Evolutionary conservation across 1,140 invertebrate species (phyloP), one percentile per base, ranked within the genome.

Genomic region (Octopus bimaculoides): DNA sequence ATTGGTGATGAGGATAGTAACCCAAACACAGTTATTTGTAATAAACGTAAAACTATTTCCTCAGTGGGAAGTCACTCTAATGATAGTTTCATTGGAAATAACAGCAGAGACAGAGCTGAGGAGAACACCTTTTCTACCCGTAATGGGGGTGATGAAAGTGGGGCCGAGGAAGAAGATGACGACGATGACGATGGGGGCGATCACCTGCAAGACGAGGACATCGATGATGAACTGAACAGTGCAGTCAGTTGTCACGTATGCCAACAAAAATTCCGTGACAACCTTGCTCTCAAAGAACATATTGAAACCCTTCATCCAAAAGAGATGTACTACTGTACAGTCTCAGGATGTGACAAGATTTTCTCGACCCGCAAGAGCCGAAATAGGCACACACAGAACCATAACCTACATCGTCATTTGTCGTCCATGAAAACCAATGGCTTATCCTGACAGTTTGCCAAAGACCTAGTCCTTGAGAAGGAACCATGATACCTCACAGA

Each of bases 271-370:
- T 93, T 94, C 85, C 90, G 91, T 71, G 93, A 93, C 83, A 89
- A 92, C 26, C 84, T 90, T 4, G 91, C 91, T 20, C 89, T 94
- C 77, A 93, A 93, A 85, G 91, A 93, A 82, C 94, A 95, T 91
- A 93, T 92, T 89, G 92, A 93, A 84, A 91, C 91, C 69, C 86
- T 91, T 61, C 95, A 96, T 87, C 87, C 86, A 14, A 84, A 87
- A 69, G 85, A 88, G 77, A 88, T 95, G 93, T 94, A 94, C 89
- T 93, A 93, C 86, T 95, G 95, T 91, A 94, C 94, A 41, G 93
- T 95, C 55, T 92, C 93, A 79, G 94, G 94, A 69, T 95, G 95
- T 90, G 93, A 93, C n/a, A 94, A 95, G 92, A 93, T 95, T 83
- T 96, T 96, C 88, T 93, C 93, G 82, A 95, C 94, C 61, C 88